Conservation (phyloP, 2,113 vertebrate genomes). For the Raja brachyura region DNA sequence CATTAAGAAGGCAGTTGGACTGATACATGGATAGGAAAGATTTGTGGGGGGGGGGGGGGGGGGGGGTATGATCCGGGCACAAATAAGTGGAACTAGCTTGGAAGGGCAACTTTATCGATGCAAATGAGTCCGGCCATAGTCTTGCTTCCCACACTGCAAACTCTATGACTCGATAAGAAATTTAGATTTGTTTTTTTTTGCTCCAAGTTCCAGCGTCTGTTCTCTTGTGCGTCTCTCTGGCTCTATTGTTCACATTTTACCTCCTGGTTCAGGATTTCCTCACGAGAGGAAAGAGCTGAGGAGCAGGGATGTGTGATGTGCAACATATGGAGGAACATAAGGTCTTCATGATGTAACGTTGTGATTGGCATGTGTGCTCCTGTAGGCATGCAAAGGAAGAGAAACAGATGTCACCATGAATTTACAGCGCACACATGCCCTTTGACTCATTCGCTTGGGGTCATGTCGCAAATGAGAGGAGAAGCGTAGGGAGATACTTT, state of each 20-base stretch:
- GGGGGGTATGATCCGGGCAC: too few relatives aligned
- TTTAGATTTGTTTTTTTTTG: too few relatives aligned
- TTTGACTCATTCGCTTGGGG: not conserved
- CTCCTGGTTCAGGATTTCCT: not conserved
- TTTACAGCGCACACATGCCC: not conserved
- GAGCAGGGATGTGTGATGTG: not conserved
- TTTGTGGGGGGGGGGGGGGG: too few relatives aligned
- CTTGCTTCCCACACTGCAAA: too few relatives aligned
- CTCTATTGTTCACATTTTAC: not conserved
- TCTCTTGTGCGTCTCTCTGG: not conserved
- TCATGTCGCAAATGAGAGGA: not conserved
- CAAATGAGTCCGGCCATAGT: too few relatives aligned
- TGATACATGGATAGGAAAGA: too few relatives aligned
- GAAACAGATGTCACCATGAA: conserved; percentile 11
- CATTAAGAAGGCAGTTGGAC: too few relatives aligned
- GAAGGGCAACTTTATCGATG: too few relatives aligned
- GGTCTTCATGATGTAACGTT: not conserved
- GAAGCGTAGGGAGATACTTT: not conserved
- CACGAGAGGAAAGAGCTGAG: not conserved
- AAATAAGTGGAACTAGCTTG: too few relatives aligned
- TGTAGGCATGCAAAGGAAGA: not conserved
- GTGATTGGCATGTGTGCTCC: not conserved
- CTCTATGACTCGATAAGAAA: too few relatives aligned
- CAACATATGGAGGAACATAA: conserved; percentile 20
- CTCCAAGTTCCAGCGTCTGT: too few relatives aligned